These are phyloP conservation scores for Pangasius krempfi DNA, from an alignment of 2,797 vertebrate species.

Conservation along the genomic window DNA sequence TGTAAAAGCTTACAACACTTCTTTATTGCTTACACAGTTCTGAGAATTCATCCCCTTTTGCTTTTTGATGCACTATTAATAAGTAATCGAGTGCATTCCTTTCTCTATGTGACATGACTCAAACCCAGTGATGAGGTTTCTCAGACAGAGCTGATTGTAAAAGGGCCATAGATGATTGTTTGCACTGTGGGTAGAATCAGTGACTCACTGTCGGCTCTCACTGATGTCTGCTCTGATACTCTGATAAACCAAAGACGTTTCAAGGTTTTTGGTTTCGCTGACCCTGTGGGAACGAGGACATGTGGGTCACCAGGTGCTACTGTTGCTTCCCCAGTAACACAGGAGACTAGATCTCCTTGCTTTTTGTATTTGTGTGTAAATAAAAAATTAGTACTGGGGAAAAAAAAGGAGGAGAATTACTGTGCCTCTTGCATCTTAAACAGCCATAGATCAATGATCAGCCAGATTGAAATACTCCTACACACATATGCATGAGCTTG, in stretches of 20 bases:
- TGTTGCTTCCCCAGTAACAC: slow-evolving; percentile 4
- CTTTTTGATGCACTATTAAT: slow-evolving; percentile 40
- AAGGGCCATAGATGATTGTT: slow-evolving; percentile 43
- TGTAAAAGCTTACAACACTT: not conserved
- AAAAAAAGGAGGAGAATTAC: not conserved
- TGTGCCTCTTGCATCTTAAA: not conserved
- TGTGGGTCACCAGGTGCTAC: slow-evolving; percentile 16
- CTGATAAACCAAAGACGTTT: slow-evolving; percentile 20
- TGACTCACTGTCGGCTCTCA: slow-evolving; percentile 26
- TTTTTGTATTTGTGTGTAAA: not conserved
- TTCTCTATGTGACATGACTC: slow-evolving; percentile 29
- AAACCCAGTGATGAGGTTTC: slow-evolving; percentile 11
- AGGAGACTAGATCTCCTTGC: not conserved
- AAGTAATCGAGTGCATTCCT: slow-evolving; percentile 41
- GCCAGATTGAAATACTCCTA: slow-evolving; percentile 42
- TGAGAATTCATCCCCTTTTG: slow-evolving; percentile 22
- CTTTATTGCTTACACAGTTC: slow-evolving; percentile 1
- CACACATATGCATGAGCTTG: not conserved
- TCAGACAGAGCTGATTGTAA: slow-evolving; percentile 22
- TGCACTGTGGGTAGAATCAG: slow-evolving; percentile 32
- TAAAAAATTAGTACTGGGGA: not conserved
- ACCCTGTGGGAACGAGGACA: slow-evolving; percentile 45
- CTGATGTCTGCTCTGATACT: slow-evolving; percentile 5
- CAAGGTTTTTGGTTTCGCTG: not conserved
- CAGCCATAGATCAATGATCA: slow-evolving; percentile 58